Base-by-base conservation (phyloP, 2,113 vertebrate species). In the Chaetodon auriga region DNA sequence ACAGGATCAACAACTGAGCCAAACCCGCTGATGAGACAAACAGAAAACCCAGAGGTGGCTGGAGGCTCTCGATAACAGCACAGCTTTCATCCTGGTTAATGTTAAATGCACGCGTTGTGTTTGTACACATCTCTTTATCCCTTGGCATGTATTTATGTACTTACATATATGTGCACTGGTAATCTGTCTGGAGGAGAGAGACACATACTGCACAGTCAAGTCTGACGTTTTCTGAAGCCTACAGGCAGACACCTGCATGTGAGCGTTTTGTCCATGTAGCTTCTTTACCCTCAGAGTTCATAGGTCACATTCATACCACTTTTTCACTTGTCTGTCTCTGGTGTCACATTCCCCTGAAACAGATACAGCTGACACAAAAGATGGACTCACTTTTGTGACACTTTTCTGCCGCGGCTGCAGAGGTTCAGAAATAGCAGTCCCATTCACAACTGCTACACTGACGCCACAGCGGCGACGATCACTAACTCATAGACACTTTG, bases 291-390 rank as follows among this genome's bases (percentile, higher is more conserved):
- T 58, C 53, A 73, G 54, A 76, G 90, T 76, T 92, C 82, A 86
- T 0, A 89, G 86, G 82, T 89, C 84, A 90, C 13, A 65, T 66
- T 51, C 55, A 75, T 77, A 35, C 70, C 38, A 83, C 48, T 69
- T 80, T 78, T 70, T 81, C 53, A 54, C 82, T 83, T 51, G 71
- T 46, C 75, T 72, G 65, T 73, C 36, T 69, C 38, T 85, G 68
- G 87, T 91, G 83, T 95, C 86, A 74, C 60, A 58, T 93, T 94
- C 66, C 82, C 30, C 65, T 76, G 45, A 81, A 81, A 75, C 66
- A 89, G 86, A 92, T 91, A 88, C 58, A 89, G 84, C 65, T 41
- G 36, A 83, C 79, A 87, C 81, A 90, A 89, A 84, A 87, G 85
- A 53, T 38, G 38, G 61, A 78, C 82, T 89, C 61, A 57, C 68